These are phyloP conservation scores for Lasius fuliginosus DNA, from an alignment of 2,888 invertebrate species.

Conservation along the genomic window DNA sequence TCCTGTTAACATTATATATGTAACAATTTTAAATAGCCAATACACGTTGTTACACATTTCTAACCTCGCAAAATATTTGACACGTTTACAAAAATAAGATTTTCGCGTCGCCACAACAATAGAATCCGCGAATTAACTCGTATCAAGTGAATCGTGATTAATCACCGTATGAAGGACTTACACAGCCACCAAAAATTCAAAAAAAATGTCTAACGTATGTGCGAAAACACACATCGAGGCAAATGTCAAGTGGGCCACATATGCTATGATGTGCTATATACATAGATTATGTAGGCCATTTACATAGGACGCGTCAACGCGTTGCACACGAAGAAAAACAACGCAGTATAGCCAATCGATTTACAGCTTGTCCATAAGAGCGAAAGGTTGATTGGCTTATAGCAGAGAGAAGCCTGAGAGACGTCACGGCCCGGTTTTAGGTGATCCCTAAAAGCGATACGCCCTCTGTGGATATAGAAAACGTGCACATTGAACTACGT, in stretches of 20 bases:
- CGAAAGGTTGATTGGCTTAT: no score
- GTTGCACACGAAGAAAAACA: no score
- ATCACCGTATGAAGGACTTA: constrained; percentile 2
- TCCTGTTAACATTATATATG: neutral
- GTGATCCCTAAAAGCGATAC: no score
- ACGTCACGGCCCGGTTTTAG: no score
- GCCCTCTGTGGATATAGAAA: no score
- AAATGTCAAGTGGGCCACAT: neutral
- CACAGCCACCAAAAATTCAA: neutral
- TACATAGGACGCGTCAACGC: no score
- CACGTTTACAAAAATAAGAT: constrained; percentile 5
- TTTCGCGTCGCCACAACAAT: neutral
- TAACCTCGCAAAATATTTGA: constrained; percentile 17
- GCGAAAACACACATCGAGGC: constrained; percentile 6
- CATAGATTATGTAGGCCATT: no score
- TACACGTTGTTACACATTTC: neutral
- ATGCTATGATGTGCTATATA: neutral
- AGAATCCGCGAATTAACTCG: neutral
- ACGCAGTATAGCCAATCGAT: no score
- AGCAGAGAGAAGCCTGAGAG: no score
- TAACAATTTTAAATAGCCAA: neutral
- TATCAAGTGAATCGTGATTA: neutral
- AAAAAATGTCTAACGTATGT: constrained; percentile 29
- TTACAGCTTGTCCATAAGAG: no score
- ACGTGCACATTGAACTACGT: no score